A percentile compares a stretch with the other conserved stretches of the same genome.
phyloP scores from a whole-genome alignment of 2,888 invertebrate species.

The Leucophora obtusa region DNA sequence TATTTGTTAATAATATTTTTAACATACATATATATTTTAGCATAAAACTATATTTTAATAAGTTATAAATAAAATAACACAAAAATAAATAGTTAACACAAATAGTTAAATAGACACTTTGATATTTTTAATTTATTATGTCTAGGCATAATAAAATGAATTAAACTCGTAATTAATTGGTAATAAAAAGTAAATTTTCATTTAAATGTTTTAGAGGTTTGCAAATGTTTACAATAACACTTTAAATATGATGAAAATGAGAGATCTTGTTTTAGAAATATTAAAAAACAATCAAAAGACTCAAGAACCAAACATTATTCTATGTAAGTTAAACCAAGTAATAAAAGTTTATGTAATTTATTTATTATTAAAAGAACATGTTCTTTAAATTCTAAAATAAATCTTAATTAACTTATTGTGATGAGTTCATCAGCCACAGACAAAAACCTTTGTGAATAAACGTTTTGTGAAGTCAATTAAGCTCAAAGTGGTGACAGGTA shows the following conservation, averaged over 20 bases:
- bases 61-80: not conserved
- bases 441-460: not conserved
- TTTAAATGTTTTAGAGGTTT: too few relatives aligned
- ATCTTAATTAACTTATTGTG: too few relatives aligned
- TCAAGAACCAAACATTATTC: not conserved
- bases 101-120: conserved; percentile 5
- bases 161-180: conserved; percentile 5
- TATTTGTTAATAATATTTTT: conserved; percentile 36
- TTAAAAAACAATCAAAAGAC: not conserved
- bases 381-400: too few relatives aligned
- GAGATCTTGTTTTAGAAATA: too few relatives aligned
- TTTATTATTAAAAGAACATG: too few relatives aligned
- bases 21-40: too few relatives aligned
- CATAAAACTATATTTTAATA: conserved; percentile 15
- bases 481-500: conserved; percentile 28
- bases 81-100: not conserved
- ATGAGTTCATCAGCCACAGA: too few relatives aligned
- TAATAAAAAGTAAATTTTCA: too few relatives aligned
- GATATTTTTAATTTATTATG: conserved; percentile 28
- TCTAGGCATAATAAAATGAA: conserved; percentile 16
- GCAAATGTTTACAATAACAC: too few relatives aligned
- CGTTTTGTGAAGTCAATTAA: not conserved
- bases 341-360: too few relatives aligned
- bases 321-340: not conserved
- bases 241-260: too few relatives aligned